Evolutionary conservation across 2,888 invertebrate genomes (phyloP).

Genomic region (Aricia artaxerxes): DNA sequence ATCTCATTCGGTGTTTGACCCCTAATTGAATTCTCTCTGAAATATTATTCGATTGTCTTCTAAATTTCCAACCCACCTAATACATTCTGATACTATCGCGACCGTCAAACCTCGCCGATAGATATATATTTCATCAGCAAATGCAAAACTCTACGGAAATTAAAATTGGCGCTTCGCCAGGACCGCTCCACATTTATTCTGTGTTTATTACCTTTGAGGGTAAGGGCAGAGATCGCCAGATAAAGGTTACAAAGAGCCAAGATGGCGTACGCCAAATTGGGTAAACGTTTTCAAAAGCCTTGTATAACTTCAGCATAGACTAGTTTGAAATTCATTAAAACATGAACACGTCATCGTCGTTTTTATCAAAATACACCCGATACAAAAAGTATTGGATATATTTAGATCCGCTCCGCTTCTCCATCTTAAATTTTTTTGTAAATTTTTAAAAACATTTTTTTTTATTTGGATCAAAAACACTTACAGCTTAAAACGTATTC

Average conservation of each 20-base stretch:
- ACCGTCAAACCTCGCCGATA: constrained; percentile 16
- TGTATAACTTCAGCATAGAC: neutral
- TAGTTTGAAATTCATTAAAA: neutral
- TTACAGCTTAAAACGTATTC: too few species aligned
- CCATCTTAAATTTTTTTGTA: too few species aligned
- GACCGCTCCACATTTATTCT: constrained; percentile 13
- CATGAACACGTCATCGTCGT: neutral
- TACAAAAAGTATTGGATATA: too few species aligned
- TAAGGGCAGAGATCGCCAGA: constrained; percentile 14
- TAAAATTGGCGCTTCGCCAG: constrained; percentile 41
- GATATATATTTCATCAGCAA: constrained; percentile 34
- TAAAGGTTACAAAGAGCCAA: constrained; percentile 13
- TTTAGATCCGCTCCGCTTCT: too few species aligned
- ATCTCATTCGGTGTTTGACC: neutral
- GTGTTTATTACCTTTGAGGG: constrained; percentile 25
- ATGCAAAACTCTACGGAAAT: constrained; percentile 41
- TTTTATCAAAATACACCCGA: too few species aligned
- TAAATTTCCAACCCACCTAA: constrained; percentile 14
- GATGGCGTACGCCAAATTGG: neutral
- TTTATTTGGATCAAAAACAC: too few species aligned
- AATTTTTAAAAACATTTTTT: too few species aligned
- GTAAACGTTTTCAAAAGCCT: neutral
- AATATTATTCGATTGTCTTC: constrained; percentile 1
- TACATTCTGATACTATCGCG: constrained; percentile 7
- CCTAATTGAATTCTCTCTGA: neutral